phyloP scores from a whole-genome alignment of 2,888 invertebrate species.

The Thereva nobilitata region DNA sequence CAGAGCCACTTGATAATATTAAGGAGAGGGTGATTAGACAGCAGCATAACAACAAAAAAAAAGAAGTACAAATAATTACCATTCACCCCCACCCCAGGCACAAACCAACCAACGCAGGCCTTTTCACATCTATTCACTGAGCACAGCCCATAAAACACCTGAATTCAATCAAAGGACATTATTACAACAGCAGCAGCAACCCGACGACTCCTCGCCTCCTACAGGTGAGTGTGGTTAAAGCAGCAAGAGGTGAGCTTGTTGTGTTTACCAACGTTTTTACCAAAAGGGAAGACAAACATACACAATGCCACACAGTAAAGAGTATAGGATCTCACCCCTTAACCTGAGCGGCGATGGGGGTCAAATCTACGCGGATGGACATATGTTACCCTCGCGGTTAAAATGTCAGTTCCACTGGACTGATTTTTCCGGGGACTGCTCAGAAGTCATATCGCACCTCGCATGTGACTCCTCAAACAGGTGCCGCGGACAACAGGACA shows the following conservation, averaged over 20 bases:
- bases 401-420: conserved; percentile 39
- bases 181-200: not conserved
- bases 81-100: conserved; percentile 27
- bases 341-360: not conserved
- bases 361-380: conserved; percentile 27
- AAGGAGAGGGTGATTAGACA: conserved; percentile 37
- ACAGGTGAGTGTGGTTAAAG: conserved; percentile 10
- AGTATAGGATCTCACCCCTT: not conserved
- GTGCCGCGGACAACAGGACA: conserved; percentile 18
- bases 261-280: conserved; percentile 29
- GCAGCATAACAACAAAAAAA: conserved; percentile 31
- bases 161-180: conserved; percentile 47
- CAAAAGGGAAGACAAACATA: conserved; percentile 1
- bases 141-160: conserved; percentile 45
- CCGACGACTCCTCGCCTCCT: not conserved
- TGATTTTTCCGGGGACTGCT: conserved; percentile 37
- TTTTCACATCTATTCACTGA: conserved; percentile 11
- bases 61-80: conserved; percentile 41
- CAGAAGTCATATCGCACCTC: conserved; percentile 41
- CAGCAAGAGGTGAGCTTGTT: no score
- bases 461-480: conserved; percentile 31
- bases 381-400: conserved; percentile 30
- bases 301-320: not conserved
- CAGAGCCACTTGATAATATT: not conserved
- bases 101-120: no score